Conservation (phyloP, 2,888 invertebrate genomes). For the Drosophila gaucha region DNA sequence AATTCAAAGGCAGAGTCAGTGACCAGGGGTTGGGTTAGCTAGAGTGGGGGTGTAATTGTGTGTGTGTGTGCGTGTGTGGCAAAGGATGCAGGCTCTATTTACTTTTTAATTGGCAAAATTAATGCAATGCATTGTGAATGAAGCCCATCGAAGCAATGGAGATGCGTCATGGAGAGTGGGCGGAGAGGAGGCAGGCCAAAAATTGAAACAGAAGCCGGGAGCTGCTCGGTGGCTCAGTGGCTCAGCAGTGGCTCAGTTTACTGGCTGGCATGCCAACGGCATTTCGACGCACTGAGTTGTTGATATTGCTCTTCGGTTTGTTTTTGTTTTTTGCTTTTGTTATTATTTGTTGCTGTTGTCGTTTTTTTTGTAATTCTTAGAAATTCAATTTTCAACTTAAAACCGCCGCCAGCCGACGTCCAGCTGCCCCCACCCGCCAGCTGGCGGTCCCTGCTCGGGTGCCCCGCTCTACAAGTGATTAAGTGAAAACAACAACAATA, state of each 20-base stretch:
- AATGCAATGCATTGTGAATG: slow-evolving; percentile 81
- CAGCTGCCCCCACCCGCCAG: background rate
- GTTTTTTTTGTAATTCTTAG: slow-evolving; percentile 75
- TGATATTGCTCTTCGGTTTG: slow-evolving; percentile 43
- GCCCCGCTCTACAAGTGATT: slow-evolving; percentile 71
- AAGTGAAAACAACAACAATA: slow-evolving; percentile 65
- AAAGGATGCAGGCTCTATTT: slow-evolving; percentile 80
- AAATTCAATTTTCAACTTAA: slow-evolving; percentile 80
- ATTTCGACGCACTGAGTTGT: slow-evolving; percentile 42
- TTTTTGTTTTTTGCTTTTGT: slow-evolving; percentile 20
- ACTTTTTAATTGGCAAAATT: slow-evolving; percentile 80
- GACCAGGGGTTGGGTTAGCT: background rate
- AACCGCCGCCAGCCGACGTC: slow-evolving; percentile 55
- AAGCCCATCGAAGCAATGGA: slow-evolving; percentile 56
- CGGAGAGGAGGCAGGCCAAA: slow-evolving; percentile 9
- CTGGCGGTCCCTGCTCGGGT: slow-evolving; percentile 20
- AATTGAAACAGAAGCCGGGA: slow-evolving; percentile 37
- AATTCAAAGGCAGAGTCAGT: background rate
- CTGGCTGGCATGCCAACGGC: slow-evolving; percentile 58
- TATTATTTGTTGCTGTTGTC: slow-evolving; percentile 31
- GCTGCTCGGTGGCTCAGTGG: slow-evolving; percentile 7
- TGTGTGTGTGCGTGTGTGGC: slow-evolving; percentile 22
- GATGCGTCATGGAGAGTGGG: slow-evolving; percentile 1
- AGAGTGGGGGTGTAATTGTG: background rate
- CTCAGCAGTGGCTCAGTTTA: slow-evolving; percentile 15